phyloP scores from a whole-genome alignment of 1,140 invertebrate species.

The Euwallacea fornicatus region DNA sequence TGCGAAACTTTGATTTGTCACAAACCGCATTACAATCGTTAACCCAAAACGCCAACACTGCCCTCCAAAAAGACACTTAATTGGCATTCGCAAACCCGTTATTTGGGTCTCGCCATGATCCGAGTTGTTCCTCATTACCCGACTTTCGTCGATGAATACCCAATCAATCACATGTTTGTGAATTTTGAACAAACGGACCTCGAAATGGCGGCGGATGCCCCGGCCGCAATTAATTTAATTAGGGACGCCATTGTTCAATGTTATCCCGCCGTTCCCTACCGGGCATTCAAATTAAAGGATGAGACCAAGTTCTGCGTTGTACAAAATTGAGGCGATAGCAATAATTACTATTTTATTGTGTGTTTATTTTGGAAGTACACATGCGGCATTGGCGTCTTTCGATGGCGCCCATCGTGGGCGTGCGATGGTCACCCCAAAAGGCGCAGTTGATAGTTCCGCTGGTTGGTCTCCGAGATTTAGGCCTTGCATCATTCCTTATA shows the following conservation, averaged over 20 bases:
- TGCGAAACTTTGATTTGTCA: too few relatives aligned
- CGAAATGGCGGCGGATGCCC: slow-evolving; percentile 1
- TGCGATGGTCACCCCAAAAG: too few relatives aligned
- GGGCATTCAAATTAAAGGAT: slow-evolving; percentile 31
- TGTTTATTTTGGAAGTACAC: not conserved
- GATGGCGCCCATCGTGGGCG: too few relatives aligned
- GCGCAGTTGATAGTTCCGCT: too few relatives aligned
- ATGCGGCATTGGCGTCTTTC: too few relatives aligned
- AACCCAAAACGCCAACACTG: too few relatives aligned
- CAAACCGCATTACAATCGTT: too few relatives aligned
- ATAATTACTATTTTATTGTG: slow-evolving; percentile 25
- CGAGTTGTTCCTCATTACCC: not conserved
- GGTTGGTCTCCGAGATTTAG: too few relatives aligned
- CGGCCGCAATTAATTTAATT: slow-evolving; percentile 32
- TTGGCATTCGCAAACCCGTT: slow-evolving; percentile 7
- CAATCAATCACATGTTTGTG: slow-evolving; percentile 32
- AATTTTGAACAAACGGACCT: slow-evolving; percentile 23
- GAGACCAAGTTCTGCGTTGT: slow-evolving; percentile 19
- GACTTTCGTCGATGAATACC: slow-evolving; percentile 24
- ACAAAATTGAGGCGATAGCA: slow-evolving; percentile 17
- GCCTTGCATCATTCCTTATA: too few relatives aligned
- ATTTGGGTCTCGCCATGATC: not conserved
- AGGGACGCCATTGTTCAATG: slow-evolving; percentile 25
- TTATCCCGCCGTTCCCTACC: slow-evolving; percentile 13
- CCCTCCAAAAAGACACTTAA: not conserved